Conservation (phyloP, 2,113 vertebrate genomes). For the Nothoprocta pentlandii region DNA sequence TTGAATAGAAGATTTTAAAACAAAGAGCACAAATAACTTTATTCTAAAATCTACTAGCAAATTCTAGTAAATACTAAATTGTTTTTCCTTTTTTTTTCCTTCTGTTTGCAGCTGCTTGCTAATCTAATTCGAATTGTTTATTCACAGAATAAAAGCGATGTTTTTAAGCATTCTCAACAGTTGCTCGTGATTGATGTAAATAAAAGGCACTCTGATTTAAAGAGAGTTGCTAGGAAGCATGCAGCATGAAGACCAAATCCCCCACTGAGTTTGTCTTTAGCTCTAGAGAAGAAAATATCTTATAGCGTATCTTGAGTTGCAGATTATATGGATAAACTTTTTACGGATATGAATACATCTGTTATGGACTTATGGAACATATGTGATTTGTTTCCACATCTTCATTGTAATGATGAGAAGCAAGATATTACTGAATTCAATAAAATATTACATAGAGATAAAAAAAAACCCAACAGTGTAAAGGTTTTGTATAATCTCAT, state of each 20-base stretch:
- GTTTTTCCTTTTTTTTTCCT: conserved; percentile 37
- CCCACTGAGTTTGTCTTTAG: conserved; percentile 71
- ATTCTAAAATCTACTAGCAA: conserved; percentile 26
- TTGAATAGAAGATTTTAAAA: background rate
- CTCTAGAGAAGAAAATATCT: conserved; percentile 62
- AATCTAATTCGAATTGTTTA: conserved; percentile 78
- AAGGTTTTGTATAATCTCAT: background rate
- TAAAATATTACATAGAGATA: background rate
- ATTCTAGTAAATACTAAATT: conserved; percentile 32
- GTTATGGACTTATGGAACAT: background rate
- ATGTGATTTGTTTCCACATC: background rate
- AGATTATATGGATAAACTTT: conserved; percentile 48
- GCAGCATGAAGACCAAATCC: conserved; percentile 77
- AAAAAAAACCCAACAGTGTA: background rate
- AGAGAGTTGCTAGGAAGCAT: conserved; percentile 90
- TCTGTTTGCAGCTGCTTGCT: conserved; percentile 60
- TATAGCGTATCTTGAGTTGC: conserved; percentile 37
- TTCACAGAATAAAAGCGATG: conserved; percentile 73
- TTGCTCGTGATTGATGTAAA: conserved; percentile 73
- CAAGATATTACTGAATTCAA: background rate
- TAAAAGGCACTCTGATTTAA: conserved; percentile 81
- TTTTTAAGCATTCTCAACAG: conserved; percentile 75
- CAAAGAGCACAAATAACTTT: conserved; percentile 22
- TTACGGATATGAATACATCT: conserved; percentile 19
- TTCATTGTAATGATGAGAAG: background rate